phyloP scores from a whole-genome alignment of 1,140 invertebrate genomes.

The Nautilus pompilius region DNA sequence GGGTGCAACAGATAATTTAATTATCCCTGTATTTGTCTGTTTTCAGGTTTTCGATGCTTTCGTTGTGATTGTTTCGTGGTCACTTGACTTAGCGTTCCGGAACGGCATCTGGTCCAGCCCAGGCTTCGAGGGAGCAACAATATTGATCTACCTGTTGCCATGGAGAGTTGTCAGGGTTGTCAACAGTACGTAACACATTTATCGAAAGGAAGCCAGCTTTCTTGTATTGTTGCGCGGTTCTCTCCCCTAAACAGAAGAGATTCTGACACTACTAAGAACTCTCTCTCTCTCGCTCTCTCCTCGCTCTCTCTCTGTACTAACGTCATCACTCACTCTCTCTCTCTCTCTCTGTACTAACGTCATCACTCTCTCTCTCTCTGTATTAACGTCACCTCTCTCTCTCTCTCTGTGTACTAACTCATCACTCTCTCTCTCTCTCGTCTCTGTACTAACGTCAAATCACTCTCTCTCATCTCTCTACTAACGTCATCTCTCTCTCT shows the following conservation, averaged over 20 bases:
- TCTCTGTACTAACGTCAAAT: background rate
- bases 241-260: too few relatives aligned
- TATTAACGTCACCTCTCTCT: background rate
- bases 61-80: conserved; percentile 41
- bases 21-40: conserved; percentile 1
- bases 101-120: conserved; percentile 47
- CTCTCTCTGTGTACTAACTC: background rate
- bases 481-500: background rate
- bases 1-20: background rate
- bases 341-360: background rate
- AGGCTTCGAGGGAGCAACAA: conserved; percentile 40
- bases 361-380: background rate
- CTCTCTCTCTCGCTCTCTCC: background rate
- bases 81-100: conserved; percentile 42
- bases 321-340: background rate
- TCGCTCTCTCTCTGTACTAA: background rate
- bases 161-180: conserved; percentile 50
- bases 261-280: too few relatives aligned
- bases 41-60: conserved; percentile 43
- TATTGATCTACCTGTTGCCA: conserved; percentile 43
- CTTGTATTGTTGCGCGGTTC: too few relatives aligned
- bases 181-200: conserved; percentile 48
- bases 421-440: background rate
- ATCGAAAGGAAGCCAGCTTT: too few relatives aligned
- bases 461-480: background rate